phyloP scores from a whole-genome alignment of 1,140 invertebrate species.

The Oppia nitens region DNA sequence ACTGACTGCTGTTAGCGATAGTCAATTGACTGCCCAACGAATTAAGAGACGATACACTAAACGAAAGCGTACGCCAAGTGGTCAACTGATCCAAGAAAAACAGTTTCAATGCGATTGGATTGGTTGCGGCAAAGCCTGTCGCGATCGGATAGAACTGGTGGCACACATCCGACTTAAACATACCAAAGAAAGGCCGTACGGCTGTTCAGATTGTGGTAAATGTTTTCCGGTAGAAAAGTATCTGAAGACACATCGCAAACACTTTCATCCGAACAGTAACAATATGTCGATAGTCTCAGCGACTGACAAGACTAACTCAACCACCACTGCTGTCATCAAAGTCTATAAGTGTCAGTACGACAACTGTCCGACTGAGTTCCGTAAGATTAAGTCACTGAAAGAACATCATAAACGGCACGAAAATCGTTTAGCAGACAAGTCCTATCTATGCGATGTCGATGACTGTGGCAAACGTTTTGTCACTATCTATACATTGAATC shows the following conservation, averaged over 20 bases:
- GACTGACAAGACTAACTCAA: too few relatives aligned
- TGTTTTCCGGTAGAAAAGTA: background rate
- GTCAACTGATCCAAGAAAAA: too few relatives aligned
- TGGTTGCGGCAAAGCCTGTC: constrained; percentile 42
- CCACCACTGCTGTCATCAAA: too few relatives aligned
- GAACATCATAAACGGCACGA: background rate
- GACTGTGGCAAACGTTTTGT: background rate
- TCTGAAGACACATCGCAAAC: background rate
- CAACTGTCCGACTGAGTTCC: background rate
- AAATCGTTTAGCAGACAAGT: background rate
- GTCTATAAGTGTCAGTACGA: background rate
- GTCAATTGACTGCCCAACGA: too few relatives aligned
- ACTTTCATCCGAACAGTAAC: background rate
- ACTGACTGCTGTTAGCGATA: too few relatives aligned
- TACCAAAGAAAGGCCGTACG: background rate
- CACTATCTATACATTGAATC: background rate
- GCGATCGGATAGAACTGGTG: too few relatives aligned
- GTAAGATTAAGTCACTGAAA: background rate
- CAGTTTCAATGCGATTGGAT: constrained; percentile 78
- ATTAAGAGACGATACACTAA: too few relatives aligned
- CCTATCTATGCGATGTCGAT: background rate
- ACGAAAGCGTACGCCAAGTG: too few relatives aligned
- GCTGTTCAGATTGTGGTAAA: background rate
- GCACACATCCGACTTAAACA: background rate
- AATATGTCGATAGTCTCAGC: background rate